Conservation (phyloP, 2,888 invertebrate genomes). For the Amiota communis region DNA sequence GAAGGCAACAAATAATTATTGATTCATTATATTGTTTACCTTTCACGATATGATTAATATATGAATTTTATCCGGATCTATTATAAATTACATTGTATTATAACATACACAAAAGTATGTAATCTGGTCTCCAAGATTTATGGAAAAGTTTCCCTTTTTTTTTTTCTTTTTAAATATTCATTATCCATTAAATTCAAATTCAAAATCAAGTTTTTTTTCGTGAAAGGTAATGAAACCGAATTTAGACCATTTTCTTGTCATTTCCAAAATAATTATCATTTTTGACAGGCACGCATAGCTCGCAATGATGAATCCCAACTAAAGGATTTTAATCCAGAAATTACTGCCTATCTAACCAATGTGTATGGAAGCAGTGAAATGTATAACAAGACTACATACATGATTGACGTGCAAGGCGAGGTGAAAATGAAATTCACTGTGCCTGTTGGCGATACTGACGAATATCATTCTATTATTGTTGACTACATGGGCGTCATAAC, state of each 20-base stretch:
- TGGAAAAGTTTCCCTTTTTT: too few relatives aligned
- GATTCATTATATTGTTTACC: neutral
- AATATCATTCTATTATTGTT: slow-evolving; percentile 71
- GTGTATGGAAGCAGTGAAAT: slow-evolving; percentile 71
- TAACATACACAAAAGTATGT: too few relatives aligned
- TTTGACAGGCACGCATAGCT: slow-evolving; percentile 78
- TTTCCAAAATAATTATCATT: neutral
- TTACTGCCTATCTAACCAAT: slow-evolving; percentile 72
- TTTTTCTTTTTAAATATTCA: too few relatives aligned
- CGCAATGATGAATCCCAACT: slow-evolving; percentile 83
- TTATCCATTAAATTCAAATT: too few relatives aligned
- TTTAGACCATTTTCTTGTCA: neutral
- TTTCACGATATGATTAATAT: neutral
- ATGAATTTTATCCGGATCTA: neutral
- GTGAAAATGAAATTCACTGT: slow-evolving; percentile 71
- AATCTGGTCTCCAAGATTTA: too few relatives aligned
- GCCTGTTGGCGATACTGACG: slow-evolving; percentile 66
- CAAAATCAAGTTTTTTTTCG: neutral
- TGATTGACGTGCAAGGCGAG: slow-evolving; percentile 64
- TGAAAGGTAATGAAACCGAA: too few relatives aligned
- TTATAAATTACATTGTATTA: too few relatives aligned
- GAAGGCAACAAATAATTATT: neutral
- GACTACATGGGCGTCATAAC: slow-evolving; percentile 83
- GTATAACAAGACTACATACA: slow-evolving; percentile 68
- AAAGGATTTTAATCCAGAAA: slow-evolving; percentile 76